phyloP scores from a whole-genome alignment of 2,888 invertebrate species.

The Latrodectus hesperus region DNA sequence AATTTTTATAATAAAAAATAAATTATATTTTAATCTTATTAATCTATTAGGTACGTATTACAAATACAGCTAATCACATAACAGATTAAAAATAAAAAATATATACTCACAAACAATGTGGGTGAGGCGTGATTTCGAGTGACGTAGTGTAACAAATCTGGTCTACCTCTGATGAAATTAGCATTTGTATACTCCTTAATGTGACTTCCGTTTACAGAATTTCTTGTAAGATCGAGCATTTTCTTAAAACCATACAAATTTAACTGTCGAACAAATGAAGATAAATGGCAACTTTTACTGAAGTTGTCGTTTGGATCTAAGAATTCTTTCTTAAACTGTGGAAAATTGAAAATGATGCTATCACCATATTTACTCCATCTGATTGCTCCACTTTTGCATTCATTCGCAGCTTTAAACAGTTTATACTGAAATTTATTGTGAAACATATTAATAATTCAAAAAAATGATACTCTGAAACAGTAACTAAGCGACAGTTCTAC shows the following conservation, averaged over 20 bases:
- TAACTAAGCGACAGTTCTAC: too few species aligned
- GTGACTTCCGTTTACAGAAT: neutral
- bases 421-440: constrained; percentile 81
- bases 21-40: too few species aligned
- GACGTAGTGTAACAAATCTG: constrained; percentile 22
- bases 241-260: constrained; percentile 75
- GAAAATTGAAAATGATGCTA: constrained; percentile 80
- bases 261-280: constrained; percentile 74
- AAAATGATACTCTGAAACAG: neutral
- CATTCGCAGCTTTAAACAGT: constrained; percentile 81
- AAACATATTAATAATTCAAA: neutral
- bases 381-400: constrained; percentile 79
- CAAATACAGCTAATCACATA: too few species aligned
- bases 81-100: neutral
- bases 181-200: constrained; percentile 36
- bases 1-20: too few species aligned
- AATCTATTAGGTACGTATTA: too few species aligned
- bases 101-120: neutral
- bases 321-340: constrained; percentile 76
- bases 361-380: constrained; percentile 80
- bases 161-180: constrained; percentile 22
- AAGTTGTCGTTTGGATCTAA: constrained; percentile 71
- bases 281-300: constrained; percentile 73
- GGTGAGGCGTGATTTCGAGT: constrained; percentile 6
- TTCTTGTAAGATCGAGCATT: constrained; percentile 61